Percentiles rank a stretch among this genome's conserved stretches.
Evolutionary conservation across 2,113 vertebrate species (phyloP).

Genomic region (Capra hircus): DNA sequence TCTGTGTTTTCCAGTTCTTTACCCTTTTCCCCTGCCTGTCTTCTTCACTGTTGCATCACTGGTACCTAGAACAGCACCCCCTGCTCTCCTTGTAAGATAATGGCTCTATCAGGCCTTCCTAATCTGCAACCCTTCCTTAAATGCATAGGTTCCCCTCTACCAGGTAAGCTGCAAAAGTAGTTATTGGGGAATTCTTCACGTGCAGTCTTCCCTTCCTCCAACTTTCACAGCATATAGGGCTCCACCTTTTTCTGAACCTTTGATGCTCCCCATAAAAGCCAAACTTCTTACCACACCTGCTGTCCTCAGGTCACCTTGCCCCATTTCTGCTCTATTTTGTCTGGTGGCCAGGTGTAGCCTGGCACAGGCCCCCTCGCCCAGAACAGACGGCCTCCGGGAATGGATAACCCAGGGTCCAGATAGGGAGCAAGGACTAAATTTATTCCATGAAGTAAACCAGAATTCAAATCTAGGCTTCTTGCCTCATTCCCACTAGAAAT

Average conservation of each 20-base stretch:
- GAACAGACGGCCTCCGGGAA: neutral
- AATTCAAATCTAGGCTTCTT: conserved; percentile 18
- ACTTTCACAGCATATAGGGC: neutral
- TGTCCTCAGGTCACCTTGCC: neutral
- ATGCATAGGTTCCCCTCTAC: neutral
- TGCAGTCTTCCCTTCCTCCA: neutral
- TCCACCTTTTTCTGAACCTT: conserved; percentile 29
- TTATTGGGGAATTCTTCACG: neutral
- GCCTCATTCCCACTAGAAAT: neutral
- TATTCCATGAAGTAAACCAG: conserved; percentile 20
- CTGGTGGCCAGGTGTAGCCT: neutral
- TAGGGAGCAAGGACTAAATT: neutral
- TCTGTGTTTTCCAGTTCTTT: conserved; percentile 5
- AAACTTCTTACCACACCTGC: neutral
- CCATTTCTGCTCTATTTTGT: neutral
- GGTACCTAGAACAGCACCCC: neutral
- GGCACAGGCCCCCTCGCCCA: neutral
- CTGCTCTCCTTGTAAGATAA: neutral
- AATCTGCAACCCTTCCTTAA: neutral
- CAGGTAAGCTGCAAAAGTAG: neutral
- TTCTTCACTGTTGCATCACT: neutral
- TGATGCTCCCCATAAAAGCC: neutral
- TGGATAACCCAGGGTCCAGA: neutral
- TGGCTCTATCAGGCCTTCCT: neutral
- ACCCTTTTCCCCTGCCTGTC: neutral